phyloP scores from a whole-genome alignment of 2,113 vertebrate species.

The Sigmodon hispidus region DNA sequence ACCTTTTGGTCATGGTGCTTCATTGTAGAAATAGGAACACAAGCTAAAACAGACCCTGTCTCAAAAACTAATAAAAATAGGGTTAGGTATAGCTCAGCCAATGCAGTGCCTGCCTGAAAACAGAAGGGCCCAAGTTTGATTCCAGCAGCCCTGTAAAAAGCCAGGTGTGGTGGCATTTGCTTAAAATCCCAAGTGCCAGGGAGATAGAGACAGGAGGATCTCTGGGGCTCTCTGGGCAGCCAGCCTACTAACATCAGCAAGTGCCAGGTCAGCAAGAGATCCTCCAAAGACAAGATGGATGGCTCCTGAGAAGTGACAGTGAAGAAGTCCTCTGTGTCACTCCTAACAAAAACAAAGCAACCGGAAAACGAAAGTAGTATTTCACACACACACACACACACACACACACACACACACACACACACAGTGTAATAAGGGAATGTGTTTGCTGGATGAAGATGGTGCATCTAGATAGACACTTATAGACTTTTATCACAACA shows the following conservation, averaged over 20 bases:
- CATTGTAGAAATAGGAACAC: no score
- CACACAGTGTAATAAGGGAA: neutral
- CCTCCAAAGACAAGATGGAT: neutral
- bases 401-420: neutral
- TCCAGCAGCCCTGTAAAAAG: neutral
- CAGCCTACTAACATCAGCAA: neutral
- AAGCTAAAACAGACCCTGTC: neutral
- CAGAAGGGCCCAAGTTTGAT: neutral
- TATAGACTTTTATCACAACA: neutral
- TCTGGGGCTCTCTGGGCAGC: neutral
- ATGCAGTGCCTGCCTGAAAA: neutral
- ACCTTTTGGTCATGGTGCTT: neutral
- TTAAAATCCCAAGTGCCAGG: neutral
- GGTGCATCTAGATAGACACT: neutral
- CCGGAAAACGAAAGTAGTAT: neutral
- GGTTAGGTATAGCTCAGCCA: neutral
- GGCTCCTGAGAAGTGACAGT: neutral
- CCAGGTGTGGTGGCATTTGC: neutral
- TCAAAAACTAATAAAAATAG: neutral
- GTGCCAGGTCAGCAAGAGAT: neutral
- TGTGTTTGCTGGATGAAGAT: neutral
- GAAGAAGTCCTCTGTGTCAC: neutral
- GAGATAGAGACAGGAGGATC: neutral
- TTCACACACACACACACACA: neutral
- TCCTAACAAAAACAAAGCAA: neutral